These are phyloP conservation scores for Lochmaea capreae DNA, from an alignment of 2,888 invertebrate genomes.

Conservation along the genomic window DNA sequence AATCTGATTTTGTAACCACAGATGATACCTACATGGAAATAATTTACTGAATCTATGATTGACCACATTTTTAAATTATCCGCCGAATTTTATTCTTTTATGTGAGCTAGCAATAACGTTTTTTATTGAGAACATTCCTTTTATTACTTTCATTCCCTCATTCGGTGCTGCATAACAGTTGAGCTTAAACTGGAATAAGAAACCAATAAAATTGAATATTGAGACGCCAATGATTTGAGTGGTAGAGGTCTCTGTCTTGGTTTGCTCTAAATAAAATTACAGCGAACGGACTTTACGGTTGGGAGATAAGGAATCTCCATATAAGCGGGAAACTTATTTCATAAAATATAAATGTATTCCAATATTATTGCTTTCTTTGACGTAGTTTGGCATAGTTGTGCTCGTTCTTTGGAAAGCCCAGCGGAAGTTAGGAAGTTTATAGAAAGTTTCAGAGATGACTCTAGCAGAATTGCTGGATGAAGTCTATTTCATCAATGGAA, in stretches of 20 bases:
- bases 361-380: conserved; percentile 50
- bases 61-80: too few species aligned
- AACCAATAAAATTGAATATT: background rate
- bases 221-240: conserved; percentile 10
- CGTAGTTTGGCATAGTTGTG: conserved; percentile 28
- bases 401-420: conserved; percentile 12
- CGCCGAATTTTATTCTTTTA: too few species aligned
- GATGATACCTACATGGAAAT: too few species aligned
- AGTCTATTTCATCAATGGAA: background rate
- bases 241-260: conserved; percentile 30
- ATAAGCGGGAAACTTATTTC: conserved; percentile 54
- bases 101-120: too few species aligned
- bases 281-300: conserved; percentile 49
- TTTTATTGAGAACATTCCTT: too few species aligned
- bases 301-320: conserved; percentile 50
- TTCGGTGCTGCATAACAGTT: too few species aligned
- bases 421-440: background rate
- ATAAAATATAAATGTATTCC: conserved; percentile 57
- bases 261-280: conserved; percentile 57
- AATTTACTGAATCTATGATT: too few species aligned
- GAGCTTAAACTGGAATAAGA: background rate
- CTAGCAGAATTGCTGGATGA: background rate
- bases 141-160: too few species aligned
- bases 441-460: background rate
- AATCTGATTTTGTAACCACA: too few species aligned